Conservation (phyloP, 1,140 invertebrate genomes). For the Brachionus sp. region DNA sequence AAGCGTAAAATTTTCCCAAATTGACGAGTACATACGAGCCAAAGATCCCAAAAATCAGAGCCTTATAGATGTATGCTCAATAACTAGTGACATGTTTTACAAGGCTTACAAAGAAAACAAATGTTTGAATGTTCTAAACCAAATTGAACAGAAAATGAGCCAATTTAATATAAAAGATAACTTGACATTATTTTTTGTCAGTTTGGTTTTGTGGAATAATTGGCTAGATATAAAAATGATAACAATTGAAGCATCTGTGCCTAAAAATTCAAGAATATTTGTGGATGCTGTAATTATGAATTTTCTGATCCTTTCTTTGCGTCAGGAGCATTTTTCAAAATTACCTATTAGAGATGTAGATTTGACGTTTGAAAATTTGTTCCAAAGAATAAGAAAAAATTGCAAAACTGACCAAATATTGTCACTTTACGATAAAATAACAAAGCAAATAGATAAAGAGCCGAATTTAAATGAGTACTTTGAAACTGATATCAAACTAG, state of each 20-base stretch:
- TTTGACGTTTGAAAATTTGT: background rate
- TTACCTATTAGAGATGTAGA: background rate
- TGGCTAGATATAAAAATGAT: background rate
- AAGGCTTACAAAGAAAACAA: background rate
- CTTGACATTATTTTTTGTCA: background rate
- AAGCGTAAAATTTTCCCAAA: background rate
- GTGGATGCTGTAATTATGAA: background rate
- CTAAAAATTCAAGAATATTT: background rate
- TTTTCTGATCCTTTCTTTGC: background rate
- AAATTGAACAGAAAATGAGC: background rate
- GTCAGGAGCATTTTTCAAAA: background rate
- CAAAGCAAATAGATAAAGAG: background rate
- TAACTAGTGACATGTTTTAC: background rate
- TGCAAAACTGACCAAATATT: background rate
- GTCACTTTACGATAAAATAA: background rate
- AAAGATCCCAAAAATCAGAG: background rate
- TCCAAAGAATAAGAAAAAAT: background rate
- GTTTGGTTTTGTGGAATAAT: slow-evolving; percentile 1
- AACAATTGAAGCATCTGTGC: background rate
- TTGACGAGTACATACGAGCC: slow-evolving; percentile 15
- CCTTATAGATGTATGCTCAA: background rate
- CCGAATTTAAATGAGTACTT: background rate
- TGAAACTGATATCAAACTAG: background rate
- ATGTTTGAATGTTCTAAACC: background rate
- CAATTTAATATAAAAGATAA: background rate